phyloP scores from a whole-genome alignment of 2,797 vertebrate genomes.

The Tinamus major region DNA sequence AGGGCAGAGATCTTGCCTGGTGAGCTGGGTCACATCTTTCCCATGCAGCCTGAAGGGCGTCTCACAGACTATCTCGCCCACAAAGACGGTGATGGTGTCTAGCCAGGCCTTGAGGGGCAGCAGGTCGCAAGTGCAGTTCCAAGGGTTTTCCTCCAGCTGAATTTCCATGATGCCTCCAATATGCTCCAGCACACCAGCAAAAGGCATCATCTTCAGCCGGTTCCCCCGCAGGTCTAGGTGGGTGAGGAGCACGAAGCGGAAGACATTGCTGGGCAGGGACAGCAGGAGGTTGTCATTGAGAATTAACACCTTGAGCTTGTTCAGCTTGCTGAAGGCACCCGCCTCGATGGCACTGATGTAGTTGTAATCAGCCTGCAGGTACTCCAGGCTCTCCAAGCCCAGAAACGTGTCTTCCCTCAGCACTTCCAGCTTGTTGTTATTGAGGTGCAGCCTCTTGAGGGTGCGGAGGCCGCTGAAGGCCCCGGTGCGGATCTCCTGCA shows the following conservation, averaged over 20 bases:
- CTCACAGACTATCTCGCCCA: slow-evolving; percentile 96
- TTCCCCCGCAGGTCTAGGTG: slow-evolving; percentile 98
- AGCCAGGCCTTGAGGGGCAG: slow-evolving; percentile 96
- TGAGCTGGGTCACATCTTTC: slow-evolving; percentile 95
- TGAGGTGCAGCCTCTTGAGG: slow-evolving; percentile 94
- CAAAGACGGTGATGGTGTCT: slow-evolving; percentile 96
- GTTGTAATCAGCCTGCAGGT: slow-evolving; percentile 98
- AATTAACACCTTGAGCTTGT: slow-evolving; percentile 97
- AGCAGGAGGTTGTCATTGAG: slow-evolving; percentile 97
- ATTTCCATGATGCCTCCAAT: slow-evolving; percentile 99
- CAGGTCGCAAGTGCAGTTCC: slow-evolving; percentile 98
- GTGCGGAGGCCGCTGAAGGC: slow-evolving; percentile 93
- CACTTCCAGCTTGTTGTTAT: slow-evolving; percentile 97
- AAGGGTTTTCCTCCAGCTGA: slow-evolving; percentile 97
- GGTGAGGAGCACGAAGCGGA: slow-evolving; percentile 96
- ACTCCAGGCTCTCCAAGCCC: slow-evolving; percentile 95
- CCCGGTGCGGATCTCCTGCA: slow-evolving; percentile 92
- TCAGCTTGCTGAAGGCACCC: slow-evolving; percentile 93
- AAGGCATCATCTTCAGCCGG: slow-evolving; percentile 93
- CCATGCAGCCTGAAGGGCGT: slow-evolving; percentile 96
- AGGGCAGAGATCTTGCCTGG: slow-evolving; percentile 95
- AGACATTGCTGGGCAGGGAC: slow-evolving; percentile 94
- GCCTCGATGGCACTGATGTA: slow-evolving; percentile 95
- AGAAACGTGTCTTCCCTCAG: slow-evolving; percentile 93
- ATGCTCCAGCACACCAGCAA: slow-evolving; percentile 95